Percentiles rank a stretch among this genome's conserved stretches.
Evolutionary conservation across 2,113 vertebrate genomes (phyloP).

Genomic region (Microtus pennsylvanicus): DNA sequence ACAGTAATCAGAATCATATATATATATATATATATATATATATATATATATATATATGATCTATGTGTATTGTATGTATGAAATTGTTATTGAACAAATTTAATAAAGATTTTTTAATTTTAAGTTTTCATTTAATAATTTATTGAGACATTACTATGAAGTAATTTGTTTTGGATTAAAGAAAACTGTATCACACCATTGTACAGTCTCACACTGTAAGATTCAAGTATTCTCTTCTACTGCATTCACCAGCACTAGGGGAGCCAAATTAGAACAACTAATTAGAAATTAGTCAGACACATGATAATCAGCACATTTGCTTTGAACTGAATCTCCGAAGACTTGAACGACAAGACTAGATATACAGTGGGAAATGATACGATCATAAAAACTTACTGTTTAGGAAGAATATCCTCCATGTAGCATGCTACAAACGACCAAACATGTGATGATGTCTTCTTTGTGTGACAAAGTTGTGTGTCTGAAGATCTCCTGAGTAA

Average conservation of each 20-base stretch:
- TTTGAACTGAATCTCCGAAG: conserved; percentile 5
- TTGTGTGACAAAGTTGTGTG: neutral
- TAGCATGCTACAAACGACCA: neutral
- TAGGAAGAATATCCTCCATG: neutral
- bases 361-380: neutral
- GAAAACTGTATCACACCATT: neutral
- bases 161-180: neutral
- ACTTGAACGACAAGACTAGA: neutral
- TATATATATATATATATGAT: neutral
- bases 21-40: too few species aligned
- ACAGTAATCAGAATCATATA: neutral
- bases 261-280: neutral
- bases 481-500: neutral
- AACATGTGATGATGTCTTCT: neutral
- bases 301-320: neutral
- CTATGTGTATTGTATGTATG: neutral
- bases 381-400: neutral
- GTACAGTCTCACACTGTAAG: neutral
- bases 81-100: neutral
- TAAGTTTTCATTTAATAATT: neutral
- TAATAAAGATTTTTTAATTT: neutral
- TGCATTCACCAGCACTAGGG: neutral
- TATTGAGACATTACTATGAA: neutral
- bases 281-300: neutral
- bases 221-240: neutral